Evolutionary conservation across 2,888 invertebrate species (phyloP).

Genomic region (Kuschelorhynchus macadamiae): DNA sequence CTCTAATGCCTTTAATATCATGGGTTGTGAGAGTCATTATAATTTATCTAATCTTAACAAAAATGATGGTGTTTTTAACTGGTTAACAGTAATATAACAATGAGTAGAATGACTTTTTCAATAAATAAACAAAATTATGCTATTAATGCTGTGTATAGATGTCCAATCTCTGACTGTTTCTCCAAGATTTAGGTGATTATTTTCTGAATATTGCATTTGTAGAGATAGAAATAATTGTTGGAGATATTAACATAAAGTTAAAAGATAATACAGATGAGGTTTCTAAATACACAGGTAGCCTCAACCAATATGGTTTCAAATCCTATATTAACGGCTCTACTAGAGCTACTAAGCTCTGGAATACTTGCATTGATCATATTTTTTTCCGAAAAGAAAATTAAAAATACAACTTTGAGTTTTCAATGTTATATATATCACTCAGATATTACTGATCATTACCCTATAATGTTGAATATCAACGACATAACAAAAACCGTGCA

Average conservation of each 20-base stretch:
- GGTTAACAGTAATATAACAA: neutral
- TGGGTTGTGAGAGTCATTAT: too few species aligned
- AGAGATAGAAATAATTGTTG: slow-evolving; percentile 2
- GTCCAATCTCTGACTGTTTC: neutral
- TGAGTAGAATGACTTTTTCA: slow-evolving; percentile 9
- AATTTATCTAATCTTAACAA: slow-evolving; percentile 3
- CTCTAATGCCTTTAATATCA: too few species aligned
- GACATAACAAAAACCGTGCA: too few species aligned
- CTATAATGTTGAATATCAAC: too few species aligned
- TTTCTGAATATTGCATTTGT: neutral
- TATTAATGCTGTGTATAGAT: slow-evolving; percentile 2
- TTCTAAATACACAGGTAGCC: slow-evolving; percentile 3
- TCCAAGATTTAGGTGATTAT: neutral
- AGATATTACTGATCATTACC: too few species aligned
- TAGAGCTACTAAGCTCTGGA: too few species aligned
- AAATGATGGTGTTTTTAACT: slow-evolving; percentile 7
- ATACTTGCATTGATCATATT: too few species aligned
- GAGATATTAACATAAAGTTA: slow-evolving; percentile 1
- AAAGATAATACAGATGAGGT: neutral
- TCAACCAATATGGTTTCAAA: neutral
- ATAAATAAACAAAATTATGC: neutral
- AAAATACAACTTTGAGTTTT: too few species aligned
- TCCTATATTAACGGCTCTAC: too few species aligned
- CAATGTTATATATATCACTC: too few species aligned
- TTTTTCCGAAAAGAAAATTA: too few species aligned